Evolutionary conservation across 2,888 invertebrate genomes (phyloP).

Genomic region (Volucella zonaria): DNA sequence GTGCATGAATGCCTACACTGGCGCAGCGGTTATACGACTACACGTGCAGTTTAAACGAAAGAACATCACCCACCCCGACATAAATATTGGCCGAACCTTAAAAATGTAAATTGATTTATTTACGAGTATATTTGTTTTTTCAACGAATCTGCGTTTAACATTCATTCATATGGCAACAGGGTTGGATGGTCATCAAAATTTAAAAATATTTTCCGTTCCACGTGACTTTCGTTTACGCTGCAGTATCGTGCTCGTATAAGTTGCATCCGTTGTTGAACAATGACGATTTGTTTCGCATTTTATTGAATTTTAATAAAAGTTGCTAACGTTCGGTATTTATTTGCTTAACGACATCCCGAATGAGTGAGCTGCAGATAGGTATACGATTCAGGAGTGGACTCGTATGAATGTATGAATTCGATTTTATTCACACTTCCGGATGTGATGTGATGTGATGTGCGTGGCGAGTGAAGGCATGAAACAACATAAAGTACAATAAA

Average conservation of each 20-base stretch:
- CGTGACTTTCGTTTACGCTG: conserved; percentile 22
- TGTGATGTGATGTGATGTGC: conserved; percentile 35
- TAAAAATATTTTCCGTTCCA: conserved; percentile 4
- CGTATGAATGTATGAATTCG: conserved; percentile 13
- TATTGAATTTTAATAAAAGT: conserved; percentile 12
- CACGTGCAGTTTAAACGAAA: too few species aligned
- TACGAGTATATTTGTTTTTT: neutral
- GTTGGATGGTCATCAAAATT: neutral
- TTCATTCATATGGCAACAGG: neutral
- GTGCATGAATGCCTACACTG: too few species aligned
- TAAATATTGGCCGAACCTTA: conserved; percentile 3
- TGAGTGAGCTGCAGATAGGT: too few species aligned
- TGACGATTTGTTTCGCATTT: neutral
- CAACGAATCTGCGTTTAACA: conserved; percentile 9
- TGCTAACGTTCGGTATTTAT: conserved; percentile 13
- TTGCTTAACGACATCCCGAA: neutral
- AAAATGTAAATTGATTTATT: conserved; percentile 17
- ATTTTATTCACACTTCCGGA: conserved; percentile 33
- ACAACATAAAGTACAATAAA: conserved; percentile 4
- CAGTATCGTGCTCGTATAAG: neutral
- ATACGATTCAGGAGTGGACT: too few species aligned
- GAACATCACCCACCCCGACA: too few species aligned
- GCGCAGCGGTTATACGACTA: too few species aligned
- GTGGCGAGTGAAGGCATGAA: neutral
- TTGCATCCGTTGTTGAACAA: neutral